These are phyloP conservation scores for Clarias batrachus DNA, from an alignment of 2,113 vertebrate species.

Conservation along the genomic window DNA sequence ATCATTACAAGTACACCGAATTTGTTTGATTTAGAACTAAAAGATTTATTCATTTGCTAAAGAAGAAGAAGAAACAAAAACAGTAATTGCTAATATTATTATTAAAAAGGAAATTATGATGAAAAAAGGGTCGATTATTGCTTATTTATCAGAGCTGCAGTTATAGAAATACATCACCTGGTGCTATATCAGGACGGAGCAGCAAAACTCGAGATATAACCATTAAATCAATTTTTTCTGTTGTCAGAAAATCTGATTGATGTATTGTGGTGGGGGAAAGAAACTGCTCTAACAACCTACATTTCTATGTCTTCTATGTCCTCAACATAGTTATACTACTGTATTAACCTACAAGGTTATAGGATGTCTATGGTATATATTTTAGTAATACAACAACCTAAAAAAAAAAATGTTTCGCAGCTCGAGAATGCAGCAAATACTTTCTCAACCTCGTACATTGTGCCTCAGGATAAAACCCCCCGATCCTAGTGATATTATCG, in stretches of 20 bases:
- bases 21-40: not conserved
- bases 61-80: not conserved
- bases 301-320: not conserved
- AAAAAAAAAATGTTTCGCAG: not conserved
- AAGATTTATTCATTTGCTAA: not conserved
- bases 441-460: not conserved
- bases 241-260: too few species aligned
- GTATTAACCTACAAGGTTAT: not conserved
- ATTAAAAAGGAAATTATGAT: not conserved
- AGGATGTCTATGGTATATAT: not conserved
- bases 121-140: not conserved
- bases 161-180: not conserved
- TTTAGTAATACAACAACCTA: not conserved
- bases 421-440: not conserved
- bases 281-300: not conserved
- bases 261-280: not conserved
- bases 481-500: constrained; percentile 9
- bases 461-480: not conserved
- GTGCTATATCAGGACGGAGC: not conserved
- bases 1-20: not conserved
- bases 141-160: not conserved
- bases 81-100: not conserved
- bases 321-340: too few species aligned
- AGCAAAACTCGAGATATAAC: not conserved
- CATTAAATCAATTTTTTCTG: not conserved